phyloP scores from a whole-genome alignment of 1,140 invertebrate species.

The Drosophila funebris region DNA sequence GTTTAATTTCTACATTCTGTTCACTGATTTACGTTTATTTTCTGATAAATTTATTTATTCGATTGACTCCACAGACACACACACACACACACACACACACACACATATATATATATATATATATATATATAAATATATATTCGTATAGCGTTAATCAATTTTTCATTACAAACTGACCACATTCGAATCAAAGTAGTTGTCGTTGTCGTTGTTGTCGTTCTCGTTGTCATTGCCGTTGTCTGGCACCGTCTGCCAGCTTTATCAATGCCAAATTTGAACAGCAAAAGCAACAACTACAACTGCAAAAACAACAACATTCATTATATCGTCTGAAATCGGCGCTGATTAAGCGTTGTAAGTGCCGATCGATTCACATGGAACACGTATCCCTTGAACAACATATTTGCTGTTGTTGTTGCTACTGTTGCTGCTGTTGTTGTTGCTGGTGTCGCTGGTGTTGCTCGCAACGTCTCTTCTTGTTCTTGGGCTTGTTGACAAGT shows the following conservation, averaged over 20 bases:
- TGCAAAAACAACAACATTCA: slow-evolving; percentile 34
- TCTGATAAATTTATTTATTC: slow-evolving; percentile 78
- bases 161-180: slow-evolving; percentile 73
- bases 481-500: slow-evolving; percentile 51
- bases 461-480: slow-evolving; percentile 19
- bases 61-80: slow-evolving; percentile 21
- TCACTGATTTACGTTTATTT: slow-evolving; percentile 77
- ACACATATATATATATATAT: neutral
- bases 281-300: neutral
- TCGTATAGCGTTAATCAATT: slow-evolving; percentile 67
- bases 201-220: slow-evolving; percentile 20
- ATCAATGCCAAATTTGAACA: slow-evolving; percentile 71
- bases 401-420: neutral
- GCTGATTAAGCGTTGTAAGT: slow-evolving; percentile 58
- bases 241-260: slow-evolving; percentile 50
- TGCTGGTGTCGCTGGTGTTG: neutral
- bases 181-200: slow-evolving; percentile 36
- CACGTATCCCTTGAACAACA: slow-evolving; percentile 16
- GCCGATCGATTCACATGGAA: slow-evolving; percentile 18
- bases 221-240: slow-evolving; percentile 25
- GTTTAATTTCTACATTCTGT: slow-evolving; percentile 45
- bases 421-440: neutral
- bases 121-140: neutral
- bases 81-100: neutral
- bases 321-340: slow-evolving; percentile 42